These are phyloP conservation scores for Paedocypris micromegethes DNA, from an alignment of 2,797 vertebrate genomes.

Conservation along the genomic window DNA sequence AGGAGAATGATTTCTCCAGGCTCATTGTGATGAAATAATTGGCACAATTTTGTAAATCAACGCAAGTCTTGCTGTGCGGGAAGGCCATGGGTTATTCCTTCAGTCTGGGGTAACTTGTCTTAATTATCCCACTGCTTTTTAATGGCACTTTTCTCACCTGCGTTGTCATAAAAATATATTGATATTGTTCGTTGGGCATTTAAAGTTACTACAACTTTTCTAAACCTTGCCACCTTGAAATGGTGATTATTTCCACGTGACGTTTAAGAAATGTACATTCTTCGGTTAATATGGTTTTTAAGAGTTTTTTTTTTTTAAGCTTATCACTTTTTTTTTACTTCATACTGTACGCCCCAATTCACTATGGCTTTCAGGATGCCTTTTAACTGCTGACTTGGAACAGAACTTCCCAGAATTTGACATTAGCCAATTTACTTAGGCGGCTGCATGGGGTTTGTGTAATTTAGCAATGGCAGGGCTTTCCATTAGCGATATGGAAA, in stretches of 20 bases:
- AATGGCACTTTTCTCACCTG: slow-evolving; percentile 2
- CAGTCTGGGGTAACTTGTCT: background rate
- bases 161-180: slow-evolving; percentile 2
- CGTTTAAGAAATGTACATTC: no score
- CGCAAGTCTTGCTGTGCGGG: background rate
- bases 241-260: background rate
- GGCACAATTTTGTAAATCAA: background rate
- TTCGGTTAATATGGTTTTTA: no score
- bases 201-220: slow-evolving; percentile 1
- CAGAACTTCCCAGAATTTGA: slow-evolving; percentile 49
- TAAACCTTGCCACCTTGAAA: background rate
- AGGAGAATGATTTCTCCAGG: background rate
- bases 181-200: background rate
- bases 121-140: slow-evolving; percentile 19
- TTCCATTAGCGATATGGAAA: slow-evolving; percentile 64
- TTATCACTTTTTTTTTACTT: background rate
- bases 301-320: no score
- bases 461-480: slow-evolving; percentile 58
- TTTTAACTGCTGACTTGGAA: slow-evolving; percentile 14
- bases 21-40: slow-evolving; percentile 12
- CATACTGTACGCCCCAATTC: background rate
- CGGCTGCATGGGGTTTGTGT: slow-evolving; percentile 49
- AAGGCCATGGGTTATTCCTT: slow-evolving; percentile 15
- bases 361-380: background rate
- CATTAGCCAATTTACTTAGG: slow-evolving; percentile 59